phyloP scores from a whole-genome alignment of 2,797 vertebrate genomes.

The Hylomyscus alleni region DNA sequence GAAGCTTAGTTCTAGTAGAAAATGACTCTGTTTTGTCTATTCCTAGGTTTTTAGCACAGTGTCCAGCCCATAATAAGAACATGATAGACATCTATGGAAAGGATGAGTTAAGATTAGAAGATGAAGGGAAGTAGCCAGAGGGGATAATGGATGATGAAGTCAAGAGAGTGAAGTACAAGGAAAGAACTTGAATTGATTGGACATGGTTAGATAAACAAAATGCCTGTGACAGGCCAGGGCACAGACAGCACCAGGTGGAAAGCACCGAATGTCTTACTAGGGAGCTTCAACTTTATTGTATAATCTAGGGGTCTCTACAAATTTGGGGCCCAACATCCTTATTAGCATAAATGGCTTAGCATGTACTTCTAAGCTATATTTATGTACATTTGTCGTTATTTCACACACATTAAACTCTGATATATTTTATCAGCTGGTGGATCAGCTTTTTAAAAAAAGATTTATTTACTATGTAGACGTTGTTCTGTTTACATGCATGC shows the following conservation, averaged over 20 bases:
- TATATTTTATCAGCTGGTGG: background rate
- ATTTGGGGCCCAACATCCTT: background rate
- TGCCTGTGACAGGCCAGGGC: background rate
- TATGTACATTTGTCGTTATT: constrained; percentile 14
- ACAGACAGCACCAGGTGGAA: constrained; percentile 21
- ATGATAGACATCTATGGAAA: constrained; percentile 51
- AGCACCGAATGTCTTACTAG: constrained; percentile 10
- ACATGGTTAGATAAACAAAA: constrained; percentile 49
- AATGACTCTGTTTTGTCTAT: constrained; percentile 55
- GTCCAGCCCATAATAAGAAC: background rate
- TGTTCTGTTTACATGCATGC: background rate
- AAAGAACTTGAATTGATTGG: constrained; percentile 11
- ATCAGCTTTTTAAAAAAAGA: background rate
- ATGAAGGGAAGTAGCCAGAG: constrained; percentile 18
- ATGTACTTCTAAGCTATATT: background rate
- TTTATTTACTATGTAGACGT: background rate
- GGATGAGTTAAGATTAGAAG: constrained; percentile 43
- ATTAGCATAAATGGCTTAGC: constrained; percentile 32
- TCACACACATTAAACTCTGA: constrained; percentile 47
- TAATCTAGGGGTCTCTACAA: background rate
- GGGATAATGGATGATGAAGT: background rate
- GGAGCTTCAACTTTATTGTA: constrained; percentile 1
- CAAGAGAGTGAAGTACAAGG: constrained; percentile 49
- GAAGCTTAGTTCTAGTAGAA: constrained; percentile 15
- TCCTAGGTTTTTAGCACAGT: constrained; percentile 10